Conservation (phyloP, 1,140 invertebrate genomes). For the Lordiphosa mommai region DNA sequence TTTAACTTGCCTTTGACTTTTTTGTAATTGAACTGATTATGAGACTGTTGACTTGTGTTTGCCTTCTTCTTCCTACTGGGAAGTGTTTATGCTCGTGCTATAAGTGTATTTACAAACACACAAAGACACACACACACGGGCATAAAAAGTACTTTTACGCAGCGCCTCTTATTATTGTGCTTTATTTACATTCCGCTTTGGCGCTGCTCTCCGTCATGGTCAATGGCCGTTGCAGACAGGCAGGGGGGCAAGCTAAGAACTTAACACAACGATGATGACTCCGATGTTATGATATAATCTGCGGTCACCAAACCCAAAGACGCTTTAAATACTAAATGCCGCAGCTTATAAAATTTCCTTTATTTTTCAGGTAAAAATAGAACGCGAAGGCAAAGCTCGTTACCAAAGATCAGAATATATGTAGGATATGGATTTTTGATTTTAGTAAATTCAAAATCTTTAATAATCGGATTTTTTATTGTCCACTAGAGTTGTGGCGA, state of each 20-base stretch:
- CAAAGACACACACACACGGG: neutral
- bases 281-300: conserved; percentile 67
- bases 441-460: too few relatives aligned
- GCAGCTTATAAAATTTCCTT: too few relatives aligned
- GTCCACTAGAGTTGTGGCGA: too few relatives aligned
- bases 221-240: conserved; percentile 56
- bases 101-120: conserved; percentile 15
- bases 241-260: conserved; percentile 1
- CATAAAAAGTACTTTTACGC: conserved; percentile 29
- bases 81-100: conserved; percentile 18
- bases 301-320: conserved; percentile 23
- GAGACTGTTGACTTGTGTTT: conserved; percentile 68
- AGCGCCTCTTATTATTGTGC: conserved; percentile 49
- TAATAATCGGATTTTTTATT: too few relatives aligned
- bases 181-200: conserved; percentile 71
- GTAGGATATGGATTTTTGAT: too few relatives aligned
- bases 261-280: conserved; percentile 21
- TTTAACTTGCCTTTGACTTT: conserved; percentile 32
- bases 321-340: too few relatives aligned
- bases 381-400: too few relatives aligned
- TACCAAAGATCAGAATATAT: too few relatives aligned
- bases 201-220: conserved; percentile 63
- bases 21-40: conserved; percentile 73
- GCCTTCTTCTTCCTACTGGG: conserved; percentile 15
- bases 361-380: too few relatives aligned